Evolutionary conservation across 2,888 invertebrate genomes (phyloP), one percentile per base, ranked within the genome.

Genomic region (Coleophora flavipennella): DNA sequence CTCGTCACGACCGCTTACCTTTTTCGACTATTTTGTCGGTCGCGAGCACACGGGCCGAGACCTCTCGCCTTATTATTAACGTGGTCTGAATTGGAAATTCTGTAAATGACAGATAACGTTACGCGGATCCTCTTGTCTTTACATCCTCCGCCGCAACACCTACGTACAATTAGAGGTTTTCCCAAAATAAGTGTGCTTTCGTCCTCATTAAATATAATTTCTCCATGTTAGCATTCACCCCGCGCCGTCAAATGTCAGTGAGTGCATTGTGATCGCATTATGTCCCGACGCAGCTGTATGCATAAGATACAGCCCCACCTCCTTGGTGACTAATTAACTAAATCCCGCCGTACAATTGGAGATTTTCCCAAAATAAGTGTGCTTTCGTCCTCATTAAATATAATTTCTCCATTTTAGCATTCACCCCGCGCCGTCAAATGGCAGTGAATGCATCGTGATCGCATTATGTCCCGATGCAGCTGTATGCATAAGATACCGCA

Each of bases 1-100:
- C 81, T 73, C 71, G 77, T 79, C 83, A 83, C 83, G 81, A 80
- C 58, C 62, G 64, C 60, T 68, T 68, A 67, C 79, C 79, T 79
- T 78, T 79, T 80, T 78, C 62, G 77, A 75, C 72, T 77, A 71
- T 75, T 77, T 77, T 70, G 73, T 70, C 66, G 62, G 65, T 57
- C 64, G 61, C 61, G 64, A 59, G 67, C 57, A 63, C 73, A 65
- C 72, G 71, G 67, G 62, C 57, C 47, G 44, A 59, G 57, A 53
- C 57, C 68, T 63, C 64, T 61, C 66, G 63, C 68, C 76, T 78
- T 75, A 71, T 78, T 78, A 76, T 76, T 78, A 64, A 77, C 80
- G 80, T 77, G 78, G 67, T 54, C 66, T 62, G 81, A 71, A 75
- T 77, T 53, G 67, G 61, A 70, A 67, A 72, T 71, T 55, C 42